Evolutionary conservation across 2,113 vertebrate genomes (phyloP).

Genomic region (Centropristis striata): DNA sequence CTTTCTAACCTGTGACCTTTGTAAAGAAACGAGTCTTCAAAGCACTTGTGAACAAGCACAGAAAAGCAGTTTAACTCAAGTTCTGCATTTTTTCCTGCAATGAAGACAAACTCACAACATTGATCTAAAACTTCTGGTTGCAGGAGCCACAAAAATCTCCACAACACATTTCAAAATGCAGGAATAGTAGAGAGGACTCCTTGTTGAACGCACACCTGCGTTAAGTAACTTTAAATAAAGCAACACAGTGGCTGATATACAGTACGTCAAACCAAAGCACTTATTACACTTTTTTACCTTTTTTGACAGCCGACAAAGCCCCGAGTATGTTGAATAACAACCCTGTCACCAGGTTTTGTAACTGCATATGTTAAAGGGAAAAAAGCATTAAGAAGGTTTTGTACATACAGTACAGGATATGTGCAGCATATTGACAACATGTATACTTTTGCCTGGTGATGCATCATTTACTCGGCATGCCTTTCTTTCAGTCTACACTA

Average conservation of each 20-base stretch:
- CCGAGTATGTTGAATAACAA: background rate
- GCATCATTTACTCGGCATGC: conserved; percentile 47
- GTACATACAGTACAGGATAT: conserved; percentile 38
- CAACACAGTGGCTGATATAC: conserved; percentile 1
- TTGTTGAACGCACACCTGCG: conserved; percentile 39
- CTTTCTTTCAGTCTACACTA: conserved; percentile 45
- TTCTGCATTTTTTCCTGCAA: conserved; percentile 3
- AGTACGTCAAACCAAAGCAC: conserved; percentile 59
- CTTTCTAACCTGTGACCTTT: background rate
- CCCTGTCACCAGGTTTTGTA: conserved; percentile 17
- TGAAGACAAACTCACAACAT: conserved; percentile 8
- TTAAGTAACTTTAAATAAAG: conserved; percentile 15
- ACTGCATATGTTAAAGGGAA: background rate
- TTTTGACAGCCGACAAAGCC: background rate
- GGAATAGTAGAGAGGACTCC: conserved; percentile 2
- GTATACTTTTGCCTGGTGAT: conserved; percentile 47
- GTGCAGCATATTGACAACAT: conserved; percentile 23
- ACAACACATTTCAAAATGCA: background rate
- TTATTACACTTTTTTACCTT: conserved; percentile 19
- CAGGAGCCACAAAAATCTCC: background rate
- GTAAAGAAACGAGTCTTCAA: conserved; percentile 11
- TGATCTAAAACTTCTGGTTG: conserved; percentile 10
- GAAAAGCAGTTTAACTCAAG: background rate
- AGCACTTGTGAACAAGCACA: conserved; percentile 48
- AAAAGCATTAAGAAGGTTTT: conserved; percentile 5